phyloP scores from a whole-genome alignment of 2,113 vertebrate genomes.

The Esox niger region DNA sequence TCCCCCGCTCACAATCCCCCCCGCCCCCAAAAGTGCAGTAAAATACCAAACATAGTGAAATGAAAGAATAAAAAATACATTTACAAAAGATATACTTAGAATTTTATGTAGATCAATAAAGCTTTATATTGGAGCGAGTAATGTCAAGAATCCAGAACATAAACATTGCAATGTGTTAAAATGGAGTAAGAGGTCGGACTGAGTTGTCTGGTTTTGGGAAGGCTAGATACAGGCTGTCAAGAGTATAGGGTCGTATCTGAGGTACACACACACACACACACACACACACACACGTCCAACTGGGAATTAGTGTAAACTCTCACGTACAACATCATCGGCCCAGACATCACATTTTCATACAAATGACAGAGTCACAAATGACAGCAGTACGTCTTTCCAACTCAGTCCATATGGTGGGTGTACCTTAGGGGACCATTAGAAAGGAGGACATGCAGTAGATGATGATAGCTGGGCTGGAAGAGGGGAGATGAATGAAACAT shows the following conservation, averaged over 20 bases:
- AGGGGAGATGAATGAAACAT: too few relatives aligned
- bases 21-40: too few relatives aligned
- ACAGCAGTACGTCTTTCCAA: constrained; percentile 54
- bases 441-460: constrained; percentile 48
- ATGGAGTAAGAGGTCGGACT: constrained; percentile 43
- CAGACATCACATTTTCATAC: constrained; percentile 48
- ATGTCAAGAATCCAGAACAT: too few relatives aligned
- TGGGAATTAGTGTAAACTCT: constrained; percentile 59
- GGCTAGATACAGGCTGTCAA: constrained; percentile 56
- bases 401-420: constrained; percentile 50
- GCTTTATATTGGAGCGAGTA: too few relatives aligned
- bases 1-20: too few relatives aligned
- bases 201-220: too few relatives aligned
- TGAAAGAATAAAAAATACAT: too few relatives aligned
- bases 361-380: constrained; percentile 46
- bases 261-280: constrained; percentile 21
- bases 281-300: constrained; percentile 36
- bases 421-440: constrained; percentile 53
- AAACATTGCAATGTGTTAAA: too few relatives aligned
- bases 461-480: constrained; percentile 18
- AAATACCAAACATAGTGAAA: too few relatives aligned
- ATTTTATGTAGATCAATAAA: too few relatives aligned
- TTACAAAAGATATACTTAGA: too few relatives aligned
- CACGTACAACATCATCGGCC: constrained; percentile 48
- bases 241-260: constrained; percentile 53